Evolutionary conservation across 1,140 invertebrate species (phyloP), one percentile per base, ranked within the genome.

Genomic region (Potamilus streckersoni): DNA sequence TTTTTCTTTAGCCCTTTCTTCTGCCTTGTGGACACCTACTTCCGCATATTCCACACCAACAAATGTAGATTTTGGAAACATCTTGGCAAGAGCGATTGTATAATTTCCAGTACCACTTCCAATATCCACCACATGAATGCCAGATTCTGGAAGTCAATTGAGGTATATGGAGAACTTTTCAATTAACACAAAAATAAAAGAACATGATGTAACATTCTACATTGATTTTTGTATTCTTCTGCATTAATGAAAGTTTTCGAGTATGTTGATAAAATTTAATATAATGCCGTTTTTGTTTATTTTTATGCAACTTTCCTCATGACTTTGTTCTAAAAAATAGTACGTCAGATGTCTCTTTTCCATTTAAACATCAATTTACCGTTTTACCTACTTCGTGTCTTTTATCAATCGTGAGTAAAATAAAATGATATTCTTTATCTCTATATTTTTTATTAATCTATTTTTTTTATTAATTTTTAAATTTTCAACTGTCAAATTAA

Each of bases 111-210:
- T 65, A 0, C 77, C 80, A 67, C 78, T 82, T 16, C 82, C 82
- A 38, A 83, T 16, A 58, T 83, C 82, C 27, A 73, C 61, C 3
- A 81, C 80, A n/a, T 73, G 60, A n/a, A 78, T 79, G 12, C 79
- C 81, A 0, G n/a, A 31, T 61, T 77, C 79, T 81, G 61, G 56
- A 69, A 69, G 23, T 49, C 4, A 65, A 57, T 13, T 15, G 6
- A 19, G 23, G 23, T 14, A n/a, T n/a, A n/a, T 14, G 8, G 8
- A 23, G 8, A n/a, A n/a, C 23, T 19, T 62, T 23, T 62, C 15
- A 66, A 20, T 11, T 1, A 31, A 15, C 16, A 66, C 11, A 20
- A 20, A 17, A 66, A 66, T 8, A 23, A n/a, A 20, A 65, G n/a
- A 27, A 31, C 27, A 66, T 23, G 20, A 66, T n/a, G 4, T 23